These are phyloP conservation scores for Pegoplata infirma DNA, from an alignment of 2,888 invertebrate genomes.

Conservation along the genomic window DNA sequence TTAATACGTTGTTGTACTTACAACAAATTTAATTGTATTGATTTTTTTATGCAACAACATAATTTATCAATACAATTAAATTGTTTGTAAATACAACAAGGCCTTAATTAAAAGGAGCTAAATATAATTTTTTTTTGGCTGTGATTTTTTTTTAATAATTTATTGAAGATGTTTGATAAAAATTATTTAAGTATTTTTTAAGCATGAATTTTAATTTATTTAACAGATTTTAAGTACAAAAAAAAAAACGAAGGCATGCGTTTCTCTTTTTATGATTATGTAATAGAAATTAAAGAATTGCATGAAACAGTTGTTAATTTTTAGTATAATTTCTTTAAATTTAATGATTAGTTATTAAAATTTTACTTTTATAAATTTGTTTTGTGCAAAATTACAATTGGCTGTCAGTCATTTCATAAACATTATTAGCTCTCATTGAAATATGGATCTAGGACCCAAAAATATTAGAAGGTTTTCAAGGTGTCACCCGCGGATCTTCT, in stretches of 20 bases:
- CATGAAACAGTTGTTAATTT: neutral
- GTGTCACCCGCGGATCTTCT: too few relatives aligned
- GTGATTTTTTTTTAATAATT: too few relatives aligned
- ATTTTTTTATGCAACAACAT: too few relatives aligned
- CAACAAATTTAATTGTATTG: too few relatives aligned
- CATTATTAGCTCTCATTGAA: neutral
- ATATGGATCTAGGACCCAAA: too few relatives aligned
- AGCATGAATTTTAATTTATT: slow-evolving; percentile 6
- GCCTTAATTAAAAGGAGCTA: too few relatives aligned
- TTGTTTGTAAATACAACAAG: too few relatives aligned
- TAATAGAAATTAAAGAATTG: neutral
- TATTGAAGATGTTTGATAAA: neutral
- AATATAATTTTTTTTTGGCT: too few relatives aligned
- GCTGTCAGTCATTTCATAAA: neutral
- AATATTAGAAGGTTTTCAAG: too few relatives aligned
- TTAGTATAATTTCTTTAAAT: neutral
- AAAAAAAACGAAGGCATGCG: neutral
- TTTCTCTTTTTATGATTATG: neutral
- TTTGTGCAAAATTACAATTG: neutral
- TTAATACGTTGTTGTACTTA: too few relatives aligned
- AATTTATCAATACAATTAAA: too few relatives aligned
- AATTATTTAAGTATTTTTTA: slow-evolving; percentile 1
- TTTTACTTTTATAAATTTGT: neutral
- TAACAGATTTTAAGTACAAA: neutral
- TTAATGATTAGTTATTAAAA: neutral